A percentile compares a stretch with the other conserved stretches of the same genome.
Conservation (phyloP, 92 coral and sea anemone species). For the Desmophyllum pertusum region DNA sequence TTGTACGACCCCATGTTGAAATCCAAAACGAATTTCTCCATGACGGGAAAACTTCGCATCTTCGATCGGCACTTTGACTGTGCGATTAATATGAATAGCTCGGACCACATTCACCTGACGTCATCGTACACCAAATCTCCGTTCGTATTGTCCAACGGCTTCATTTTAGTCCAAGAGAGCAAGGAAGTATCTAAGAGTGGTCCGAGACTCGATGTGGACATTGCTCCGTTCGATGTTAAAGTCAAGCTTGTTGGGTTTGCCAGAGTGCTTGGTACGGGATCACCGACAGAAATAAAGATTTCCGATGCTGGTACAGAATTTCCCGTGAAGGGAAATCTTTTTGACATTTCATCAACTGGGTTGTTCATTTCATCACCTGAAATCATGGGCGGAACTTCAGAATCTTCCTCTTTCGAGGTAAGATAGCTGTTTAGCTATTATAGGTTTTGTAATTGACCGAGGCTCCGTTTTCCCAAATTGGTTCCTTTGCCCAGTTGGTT, state of each 20-base stretch:
- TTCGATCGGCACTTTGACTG: conserved; percentile 83
- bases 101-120: conserved; percentile 62
- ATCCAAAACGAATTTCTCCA: conserved; percentile 50
- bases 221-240: conserved; percentile 78
- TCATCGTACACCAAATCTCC: conserved; percentile 81
- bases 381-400: conserved; percentile 71
- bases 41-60: conserved; percentile 67
- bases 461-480: too few species aligned
- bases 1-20: conserved; percentile 57
- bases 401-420: conserved; percentile 65
- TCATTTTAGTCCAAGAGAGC: conserved; percentile 81
- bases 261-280: conserved; percentile 81
- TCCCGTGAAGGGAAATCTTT: conserved; percentile 83
- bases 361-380: conserved; percentile 84
- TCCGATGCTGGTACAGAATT: conserved; percentile 91
- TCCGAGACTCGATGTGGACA: conserved; percentile 70
- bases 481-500: too few species aligned
- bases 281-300: conserved; percentile 81
- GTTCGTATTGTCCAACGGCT: conserved; percentile 84
- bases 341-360: conserved; percentile 82
- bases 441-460: too few species aligned
- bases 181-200: conserved; percentile 77
- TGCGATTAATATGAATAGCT: conserved; percentile 60
- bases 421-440: background rate
- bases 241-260: conserved; percentile 81